A percentile compares a stretch with the other conserved stretches of the same genome.
Evolutionary conservation across 2,113 vertebrate species (phyloP).

Genomic region (Phrynocephalus versicolor): DNA sequence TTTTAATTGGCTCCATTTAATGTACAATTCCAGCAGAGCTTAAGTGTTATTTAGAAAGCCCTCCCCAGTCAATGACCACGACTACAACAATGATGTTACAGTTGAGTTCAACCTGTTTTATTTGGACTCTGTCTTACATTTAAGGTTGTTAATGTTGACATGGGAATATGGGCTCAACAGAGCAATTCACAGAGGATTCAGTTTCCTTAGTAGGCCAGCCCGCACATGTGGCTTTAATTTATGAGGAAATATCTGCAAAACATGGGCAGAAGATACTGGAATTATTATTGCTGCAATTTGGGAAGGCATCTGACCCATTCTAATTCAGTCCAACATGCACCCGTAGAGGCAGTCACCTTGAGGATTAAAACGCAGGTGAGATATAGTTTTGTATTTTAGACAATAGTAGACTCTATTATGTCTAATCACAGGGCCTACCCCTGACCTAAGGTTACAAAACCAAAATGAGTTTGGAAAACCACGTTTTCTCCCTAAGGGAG

Average conservation of each 20-base stretch:
- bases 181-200: conserved; percentile 57
- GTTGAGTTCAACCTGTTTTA: conserved; percentile 59
- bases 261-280: conserved; percentile 38
- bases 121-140: conserved; percentile 64
- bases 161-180: conserved; percentile 57
- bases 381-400: neutral
- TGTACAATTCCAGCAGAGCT: conserved; percentile 38
- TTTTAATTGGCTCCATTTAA: conserved; percentile 12
- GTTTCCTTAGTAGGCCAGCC: conserved; percentile 53
- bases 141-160: conserved; percentile 61
- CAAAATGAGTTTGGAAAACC: neutral
- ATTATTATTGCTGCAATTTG: conserved; percentile 11
- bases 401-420: accelerated
- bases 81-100: conserved; percentile 61
- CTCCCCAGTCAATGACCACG: conserved; percentile 60
- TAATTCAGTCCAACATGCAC: conserved; percentile 4
- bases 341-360: neutral
- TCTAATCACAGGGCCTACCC: neutral
- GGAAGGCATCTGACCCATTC: neutral
- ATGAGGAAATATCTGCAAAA: conserved; percentile 47
- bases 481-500: neutral
- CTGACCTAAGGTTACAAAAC: neutral
- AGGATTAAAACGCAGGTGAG: neutral
- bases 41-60: conserved; percentile 48
- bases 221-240: conserved; percentile 62